Evolutionary conservation across 1,140 invertebrate genomes (phyloP).

Genomic region (Mizuhopecten yessoensis): DNA sequence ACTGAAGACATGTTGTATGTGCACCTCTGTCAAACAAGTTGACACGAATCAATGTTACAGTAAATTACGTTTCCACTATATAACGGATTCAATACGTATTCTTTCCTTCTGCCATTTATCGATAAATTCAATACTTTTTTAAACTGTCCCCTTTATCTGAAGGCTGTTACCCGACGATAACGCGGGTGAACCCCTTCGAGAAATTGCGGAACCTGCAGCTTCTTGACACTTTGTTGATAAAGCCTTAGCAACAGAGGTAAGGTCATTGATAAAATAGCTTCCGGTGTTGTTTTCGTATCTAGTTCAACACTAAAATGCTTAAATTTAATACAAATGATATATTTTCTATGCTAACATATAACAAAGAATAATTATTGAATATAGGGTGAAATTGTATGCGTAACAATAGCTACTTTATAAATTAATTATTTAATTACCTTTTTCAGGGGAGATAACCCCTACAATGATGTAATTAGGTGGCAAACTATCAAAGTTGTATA

Average conservation of each 20-base stretch:
- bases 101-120: not conserved
- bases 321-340: too few species aligned
- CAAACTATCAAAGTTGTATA: too few species aligned
- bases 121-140: not conserved
- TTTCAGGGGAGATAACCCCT: not conserved
- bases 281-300: slow-evolving; percentile 50
- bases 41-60: not conserved
- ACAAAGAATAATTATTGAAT: too few species aligned
- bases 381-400: not conserved
- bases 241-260: slow-evolving; percentile 59
- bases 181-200: slow-evolving; percentile 22
- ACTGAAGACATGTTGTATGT: slow-evolving; percentile 66
- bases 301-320: too few species aligned
- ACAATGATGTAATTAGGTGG: too few species aligned
- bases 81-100: not conserved
- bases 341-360: too few species aligned
- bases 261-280: not conserved
- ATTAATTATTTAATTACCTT: not conserved
- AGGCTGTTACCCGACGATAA: slow-evolving; percentile 43
- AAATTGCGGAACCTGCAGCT: slow-evolving; percentile 40
- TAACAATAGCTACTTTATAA: not conserved
- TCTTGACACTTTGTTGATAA: slow-evolving; percentile 56
- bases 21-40: slow-evolving; percentile 46
- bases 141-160: slow-evolving; percentile 15
- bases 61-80: not conserved